Base-by-base conservation (phyloP, 1,140 invertebrate species). In the Nomia melanderi region DNA sequence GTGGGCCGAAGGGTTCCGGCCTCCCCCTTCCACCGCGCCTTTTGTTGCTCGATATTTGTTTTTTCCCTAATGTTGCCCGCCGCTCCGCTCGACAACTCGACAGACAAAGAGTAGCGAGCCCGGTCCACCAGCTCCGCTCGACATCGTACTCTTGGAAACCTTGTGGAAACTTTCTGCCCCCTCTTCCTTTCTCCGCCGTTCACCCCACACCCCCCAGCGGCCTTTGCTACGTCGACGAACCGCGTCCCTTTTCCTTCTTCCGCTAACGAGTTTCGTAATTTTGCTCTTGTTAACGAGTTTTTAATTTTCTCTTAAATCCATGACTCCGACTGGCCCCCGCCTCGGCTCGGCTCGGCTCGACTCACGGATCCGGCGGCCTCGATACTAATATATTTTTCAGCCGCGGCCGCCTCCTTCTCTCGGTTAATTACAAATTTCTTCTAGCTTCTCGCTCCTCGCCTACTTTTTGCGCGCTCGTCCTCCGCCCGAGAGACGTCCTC, bases 261-360 rank as follows among this genome's bases (percentile, higher is more conserved):
- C 39, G 66, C 57, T 83, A 84, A 84, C 74, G 82, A 84, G 82
- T 84, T 83, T 83, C 64, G 65, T 83, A 77, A 84, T 84, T 83
- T 80, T 80, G 56, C 78, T 74, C 41, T 62, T 64, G 59, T 83
- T 72, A 79, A 83, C 82, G 77, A 76, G 71, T 65, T 76, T 79
- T 79, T 67, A 66, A 79, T 79, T 75, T 79, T 76, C 72, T 25
- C 60, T 79, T 57, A 71, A 77, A 77, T 77, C 75, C 67, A 77
- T 77, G 67, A 70, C 75, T 44, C 66, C 20, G 44, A 71, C 66
- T 33, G 29, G 25, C 31, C 29, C 39, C 39, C 4, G 23, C 53
- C 36, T 20, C 66, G 2, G 17, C 8, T 44, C 29, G 44, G 12
- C 27, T 36, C 33, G 7, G 8, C 33, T 20, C 20, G 12, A 17